These are phyloP conservation scores for Toxotes chatareus DNA, from an alignment of 2,113 vertebrate genomes.

Conservation along the genomic window DNA sequence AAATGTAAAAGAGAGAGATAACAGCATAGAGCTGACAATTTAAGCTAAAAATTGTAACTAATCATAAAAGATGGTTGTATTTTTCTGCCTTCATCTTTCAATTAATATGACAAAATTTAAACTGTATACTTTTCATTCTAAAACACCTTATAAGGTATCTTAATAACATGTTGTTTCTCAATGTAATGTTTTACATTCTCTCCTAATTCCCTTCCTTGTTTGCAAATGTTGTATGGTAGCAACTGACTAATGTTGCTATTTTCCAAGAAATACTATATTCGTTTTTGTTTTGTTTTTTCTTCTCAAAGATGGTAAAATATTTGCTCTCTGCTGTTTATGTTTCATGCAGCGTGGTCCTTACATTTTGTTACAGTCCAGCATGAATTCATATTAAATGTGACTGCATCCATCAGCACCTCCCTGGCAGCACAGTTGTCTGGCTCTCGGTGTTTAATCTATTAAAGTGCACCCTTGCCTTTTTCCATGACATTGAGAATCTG, in stretches of 20 bases:
- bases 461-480: slow-evolving; percentile 82
- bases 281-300: neutral
- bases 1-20: slow-evolving; percentile 19
- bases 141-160: neutral
- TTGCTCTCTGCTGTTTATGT: slow-evolving; percentile 26
- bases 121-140: neutral
- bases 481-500: slow-evolving; percentile 82
- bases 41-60: neutral
- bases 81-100: neutral
- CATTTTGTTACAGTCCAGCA: slow-evolving; percentile 63
- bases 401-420: slow-evolving; percentile 82
- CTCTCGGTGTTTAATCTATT: slow-evolving; percentile 83
- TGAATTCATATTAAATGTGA: slow-evolving; percentile 77
- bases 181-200: neutral
- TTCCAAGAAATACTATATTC: neutral
- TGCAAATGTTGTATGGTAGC: neutral
- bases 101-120: neutral
- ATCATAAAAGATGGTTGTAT: neutral
- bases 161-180: neutral
- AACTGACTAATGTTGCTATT: neutral
- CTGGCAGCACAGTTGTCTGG: slow-evolving; percentile 75
- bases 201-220: neutral
- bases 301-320: slow-evolving; percentile 25
- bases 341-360: slow-evolving; percentile 5
- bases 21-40: neutral